A percentile compares a stretch with the other conserved stretches of the same genome.
Conservation (phyloP, 2,888 invertebrate genomes). For the Athalia cordata region DNA sequence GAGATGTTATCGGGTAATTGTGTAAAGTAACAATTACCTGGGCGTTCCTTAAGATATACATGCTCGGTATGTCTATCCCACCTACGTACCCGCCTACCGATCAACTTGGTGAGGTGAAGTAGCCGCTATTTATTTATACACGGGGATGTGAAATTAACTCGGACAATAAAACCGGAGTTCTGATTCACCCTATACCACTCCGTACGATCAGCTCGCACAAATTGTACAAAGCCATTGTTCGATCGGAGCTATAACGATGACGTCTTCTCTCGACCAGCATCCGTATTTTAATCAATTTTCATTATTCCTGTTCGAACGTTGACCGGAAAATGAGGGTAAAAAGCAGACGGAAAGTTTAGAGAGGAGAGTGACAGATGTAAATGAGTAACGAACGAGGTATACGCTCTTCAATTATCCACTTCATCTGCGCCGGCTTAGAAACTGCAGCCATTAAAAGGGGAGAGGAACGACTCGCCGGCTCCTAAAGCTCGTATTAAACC, state of each 20-base stretch:
- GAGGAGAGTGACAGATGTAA: constrained; percentile 28
- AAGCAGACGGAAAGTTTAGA: background rate
- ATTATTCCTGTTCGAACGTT: background rate
- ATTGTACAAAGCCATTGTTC: constrained; percentile 36
- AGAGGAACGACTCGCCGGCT: too few species aligned
- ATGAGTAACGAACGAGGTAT: constrained; percentile 26
- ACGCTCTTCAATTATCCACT: constrained; percentile 40
- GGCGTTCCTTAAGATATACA: too few species aligned
- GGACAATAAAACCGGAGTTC: background rate
- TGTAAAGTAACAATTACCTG: too few species aligned
- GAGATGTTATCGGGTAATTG: too few species aligned
- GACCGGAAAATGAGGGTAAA: background rate
- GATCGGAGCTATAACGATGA: background rate
- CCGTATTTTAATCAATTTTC: constrained; percentile 8
- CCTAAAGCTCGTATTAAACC: too few species aligned
- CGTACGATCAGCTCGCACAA: background rate
- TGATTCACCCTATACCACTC: background rate
- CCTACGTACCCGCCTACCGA: too few species aligned
- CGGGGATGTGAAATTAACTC: background rate
- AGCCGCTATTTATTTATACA: background rate
- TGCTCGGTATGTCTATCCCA: too few species aligned
- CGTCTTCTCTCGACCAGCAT: background rate
- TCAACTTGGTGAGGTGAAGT: too few species aligned
- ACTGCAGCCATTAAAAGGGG: too few species aligned
- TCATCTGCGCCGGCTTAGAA: constrained; percentile 15